A percentile compares a stretch with the other conserved stretches of the same genome.
Conservation (phyloP, 2,888 invertebrate species). For the Epistrophella euchroma region DNA sequence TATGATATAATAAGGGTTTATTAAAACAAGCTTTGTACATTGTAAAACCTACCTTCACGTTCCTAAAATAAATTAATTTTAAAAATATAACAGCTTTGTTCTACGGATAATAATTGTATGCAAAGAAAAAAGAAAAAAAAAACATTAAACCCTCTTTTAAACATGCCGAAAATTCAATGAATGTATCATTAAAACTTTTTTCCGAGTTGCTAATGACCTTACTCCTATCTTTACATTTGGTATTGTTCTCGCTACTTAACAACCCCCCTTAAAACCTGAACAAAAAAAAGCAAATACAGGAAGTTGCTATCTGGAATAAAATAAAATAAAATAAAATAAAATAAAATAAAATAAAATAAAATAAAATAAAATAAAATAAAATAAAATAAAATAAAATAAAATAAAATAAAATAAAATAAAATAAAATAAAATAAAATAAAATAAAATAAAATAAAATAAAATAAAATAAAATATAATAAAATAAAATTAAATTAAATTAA, state of each 20-base stretch:
- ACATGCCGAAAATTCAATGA: conserved; percentile 2
- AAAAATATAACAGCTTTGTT: conserved; percentile 7
- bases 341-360: no score
- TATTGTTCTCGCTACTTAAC: conserved; percentile 20
- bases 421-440: no score
- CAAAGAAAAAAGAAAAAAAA: neutral
- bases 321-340: no score
- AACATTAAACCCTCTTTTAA: neutral
- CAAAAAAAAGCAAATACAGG: conserved; percentile 1
- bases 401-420: no score
- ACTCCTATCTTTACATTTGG: conserved; percentile 5
- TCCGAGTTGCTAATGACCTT: conserved; percentile 28
- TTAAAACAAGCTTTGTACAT: conserved; percentile 15
- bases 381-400: no score
- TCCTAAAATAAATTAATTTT: conserved; percentile 8
- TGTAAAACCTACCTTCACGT: neutral
- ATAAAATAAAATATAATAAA: no score
- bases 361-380: no score
- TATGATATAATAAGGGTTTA: conserved; percentile 30
- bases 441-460: no score
- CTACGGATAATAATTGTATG: neutral
- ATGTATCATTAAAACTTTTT: conserved; percentile 36
- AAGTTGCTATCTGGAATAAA: conserved; percentile 16
- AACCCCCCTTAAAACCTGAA: neutral
- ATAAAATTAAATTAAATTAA: no score